Evolutionary conservation across 2,113 vertebrate species (phyloP), one percentile per base, ranked within the genome.

Genomic region (Pteruthius melanotis): DNA sequence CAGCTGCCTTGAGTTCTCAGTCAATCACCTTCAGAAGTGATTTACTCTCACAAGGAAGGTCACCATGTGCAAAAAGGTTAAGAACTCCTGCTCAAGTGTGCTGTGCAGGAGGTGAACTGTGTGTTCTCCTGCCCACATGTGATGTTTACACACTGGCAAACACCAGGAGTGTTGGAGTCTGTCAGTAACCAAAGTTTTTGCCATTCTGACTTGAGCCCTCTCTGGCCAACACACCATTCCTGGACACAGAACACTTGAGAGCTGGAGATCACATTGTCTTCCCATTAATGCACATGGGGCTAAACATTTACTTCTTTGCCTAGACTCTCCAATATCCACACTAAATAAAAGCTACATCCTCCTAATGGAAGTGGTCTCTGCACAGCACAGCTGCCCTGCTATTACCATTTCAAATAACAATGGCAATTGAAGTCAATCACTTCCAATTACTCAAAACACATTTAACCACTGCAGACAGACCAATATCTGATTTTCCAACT

Each of bases 71-170:
- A 1, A 33, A 17, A 63, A 83, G 39, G 52, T 3, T 17, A 31
- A 75, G 40, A 87, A 42, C n/a, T 33, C 37, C 30, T 17, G 31
- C 24, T 82, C 28, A 31, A 23, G 33, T 6, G 1, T 54, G 23
- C 47, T 27, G 9, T 22, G 50, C 75, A 76, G 56, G 60, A 82
- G 10, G 7, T 37, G 31, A 92, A 6, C 44, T 8, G 12, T 27
- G 40, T 1, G 0, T 26, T 40, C 50, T 61, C 54, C 17, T 37
- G 45, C 39, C 63, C 35, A 18, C 7, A 40, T 0, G 0, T 0
- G 1, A 35, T 4, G 15, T 20, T 75, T 26, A 52, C 13, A 26
- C 11, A 0, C 1, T 7, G 4, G 60, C 45, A 92, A 65, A 53
- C 15, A 50, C 3, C 10, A 20, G 5, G 5, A 61, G 22, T 19